Conservation (phyloP, 2,888 invertebrate genomes). For the Elmis aenea region DNA sequence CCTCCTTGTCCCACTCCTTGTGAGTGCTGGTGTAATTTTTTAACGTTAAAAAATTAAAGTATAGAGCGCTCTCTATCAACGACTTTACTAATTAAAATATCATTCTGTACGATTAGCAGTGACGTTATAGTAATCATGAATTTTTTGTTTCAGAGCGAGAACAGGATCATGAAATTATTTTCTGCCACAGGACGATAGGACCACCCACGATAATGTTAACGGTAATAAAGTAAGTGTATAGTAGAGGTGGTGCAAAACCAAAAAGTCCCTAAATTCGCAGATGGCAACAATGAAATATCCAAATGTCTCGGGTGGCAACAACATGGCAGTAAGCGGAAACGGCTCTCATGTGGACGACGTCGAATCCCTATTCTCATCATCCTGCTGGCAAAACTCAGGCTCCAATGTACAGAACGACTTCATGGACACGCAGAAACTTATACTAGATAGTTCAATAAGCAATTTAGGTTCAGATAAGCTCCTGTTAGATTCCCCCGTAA, state of each 20-base stretch:
- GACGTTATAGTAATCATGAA: no score
- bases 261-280: conserved; percentile 16
- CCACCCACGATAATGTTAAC: conserved; percentile 19
- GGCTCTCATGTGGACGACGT: conserved; percentile 51
- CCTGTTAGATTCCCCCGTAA: conserved; percentile 45
- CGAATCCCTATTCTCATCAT: conserved; percentile 67
- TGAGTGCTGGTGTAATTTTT: no score
- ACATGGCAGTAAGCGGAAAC: conserved; percentile 42
- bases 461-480: conserved; percentile 48
- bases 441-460: conserved; percentile 53
- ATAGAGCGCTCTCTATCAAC: no score
- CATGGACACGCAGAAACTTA: conserved; percentile 53
- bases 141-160: no score
- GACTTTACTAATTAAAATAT: no score
- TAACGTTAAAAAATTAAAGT: no score
- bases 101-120: no score
- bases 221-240: conserved; percentile 15
- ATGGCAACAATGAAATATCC: conserved; percentile 49
- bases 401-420: conserved; percentile 50
- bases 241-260: conserved; percentile 9
- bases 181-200: no score
- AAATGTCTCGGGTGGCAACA: conserved; percentile 42
- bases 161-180: no score
- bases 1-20: no score
- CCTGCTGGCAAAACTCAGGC: conserved; percentile 60